These are phyloP conservation scores for Aphaenogaster ashmeadi DNA, from an alignment of 1,140 invertebrate genomes.

Conservation along the genomic window DNA sequence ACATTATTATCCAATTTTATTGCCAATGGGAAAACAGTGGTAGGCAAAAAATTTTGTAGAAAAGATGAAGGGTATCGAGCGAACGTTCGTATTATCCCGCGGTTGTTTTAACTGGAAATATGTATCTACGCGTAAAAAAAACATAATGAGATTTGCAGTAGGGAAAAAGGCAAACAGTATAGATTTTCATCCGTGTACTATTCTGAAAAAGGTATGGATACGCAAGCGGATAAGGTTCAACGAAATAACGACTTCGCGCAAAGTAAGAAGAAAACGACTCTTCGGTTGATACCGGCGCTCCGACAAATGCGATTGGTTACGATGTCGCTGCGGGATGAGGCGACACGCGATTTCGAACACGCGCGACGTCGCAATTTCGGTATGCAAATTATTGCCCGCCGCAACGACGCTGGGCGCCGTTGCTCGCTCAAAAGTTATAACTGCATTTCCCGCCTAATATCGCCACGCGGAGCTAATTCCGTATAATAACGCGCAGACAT, in stretches of 20 bases:
- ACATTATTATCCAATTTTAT: slow-evolving; percentile 20
- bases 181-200: background rate
- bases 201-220: background rate
- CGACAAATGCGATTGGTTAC: slow-evolving; percentile 33
- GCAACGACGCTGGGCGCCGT: slow-evolving; percentile 22
- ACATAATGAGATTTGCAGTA: slow-evolving; percentile 7
- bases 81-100: background rate
- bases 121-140: background rate
- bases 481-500: slow-evolving; percentile 61
- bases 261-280: slow-evolving; percentile 3
- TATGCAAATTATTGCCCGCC: slow-evolving; percentile 59
- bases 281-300: background rate
- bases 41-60: background rate
- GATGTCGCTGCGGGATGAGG: slow-evolving; percentile 15
- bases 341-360: slow-evolving; percentile 48
- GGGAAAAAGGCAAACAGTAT: background rate
- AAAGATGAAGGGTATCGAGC: background rate
- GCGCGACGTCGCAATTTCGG: slow-evolving; percentile 51
- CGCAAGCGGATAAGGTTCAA: background rate
- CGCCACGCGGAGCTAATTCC: slow-evolving; percentile 57
- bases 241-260: background rate
- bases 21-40: background rate
- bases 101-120: background rate
- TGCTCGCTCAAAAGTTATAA: slow-evolving; percentile 61
- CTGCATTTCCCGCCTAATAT: slow-evolving; percentile 61